Conservation (phyloP, 2,113 vertebrate species). For the Rallus limicola region DNA sequence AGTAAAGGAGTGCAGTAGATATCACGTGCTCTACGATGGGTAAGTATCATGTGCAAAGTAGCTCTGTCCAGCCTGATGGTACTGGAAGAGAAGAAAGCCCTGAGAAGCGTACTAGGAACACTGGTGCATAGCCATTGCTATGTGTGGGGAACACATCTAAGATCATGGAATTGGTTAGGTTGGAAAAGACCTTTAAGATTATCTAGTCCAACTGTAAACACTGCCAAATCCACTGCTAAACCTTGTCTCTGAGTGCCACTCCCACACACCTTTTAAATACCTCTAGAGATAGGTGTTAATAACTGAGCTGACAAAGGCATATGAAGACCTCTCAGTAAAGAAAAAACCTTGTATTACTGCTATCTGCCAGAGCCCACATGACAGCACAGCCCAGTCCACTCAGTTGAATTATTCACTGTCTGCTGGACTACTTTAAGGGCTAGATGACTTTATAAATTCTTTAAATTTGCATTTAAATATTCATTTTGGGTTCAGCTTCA, state of each 20-base stretch:
- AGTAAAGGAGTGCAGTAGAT: neutral
- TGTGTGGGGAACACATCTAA: neutral
- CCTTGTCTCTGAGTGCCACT: too few relatives aligned
- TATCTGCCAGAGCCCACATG: neutral
- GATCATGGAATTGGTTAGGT: too few relatives aligned
- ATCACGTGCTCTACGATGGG: neutral
- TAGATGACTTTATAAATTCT: neutral
- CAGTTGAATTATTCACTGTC: neutral
- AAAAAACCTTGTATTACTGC: neutral
- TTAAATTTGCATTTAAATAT: neutral
- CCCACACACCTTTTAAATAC: too few relatives aligned
- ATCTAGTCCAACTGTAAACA: too few relatives aligned
- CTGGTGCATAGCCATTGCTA: neutral
- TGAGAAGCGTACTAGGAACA: neutral
- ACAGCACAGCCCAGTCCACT: neutral
- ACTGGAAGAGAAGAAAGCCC: neutral
- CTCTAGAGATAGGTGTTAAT: neutral
- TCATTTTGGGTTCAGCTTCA: neutral
- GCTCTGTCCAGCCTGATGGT: neutral
- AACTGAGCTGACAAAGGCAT: neutral
- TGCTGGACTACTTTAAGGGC: neutral
- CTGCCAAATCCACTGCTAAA: too few relatives aligned
- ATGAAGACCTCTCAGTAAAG: neutral
- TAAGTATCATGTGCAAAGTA: neutral
- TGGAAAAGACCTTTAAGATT: too few relatives aligned